Evolutionary conservation across 2,797 vertebrate genomes (phyloP).

Genomic region (Centropyge bicolor): DNA sequence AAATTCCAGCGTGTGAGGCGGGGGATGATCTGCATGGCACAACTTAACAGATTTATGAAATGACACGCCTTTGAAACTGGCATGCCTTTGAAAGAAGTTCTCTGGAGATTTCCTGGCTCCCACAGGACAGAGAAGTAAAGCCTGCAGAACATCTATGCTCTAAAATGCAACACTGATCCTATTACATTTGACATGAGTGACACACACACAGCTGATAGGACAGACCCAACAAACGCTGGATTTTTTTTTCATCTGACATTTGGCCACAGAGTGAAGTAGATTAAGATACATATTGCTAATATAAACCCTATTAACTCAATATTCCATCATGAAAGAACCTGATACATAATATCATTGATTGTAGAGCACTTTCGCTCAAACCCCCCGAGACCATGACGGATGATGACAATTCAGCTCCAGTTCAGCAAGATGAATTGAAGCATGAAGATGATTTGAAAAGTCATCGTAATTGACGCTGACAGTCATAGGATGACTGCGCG

Average conservation of each 20-base stretch:
- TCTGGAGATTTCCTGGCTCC: constrained; percentile 49
- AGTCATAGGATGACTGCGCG: constrained; percentile 63
- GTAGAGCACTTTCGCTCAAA: constrained; percentile 29
- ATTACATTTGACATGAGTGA: constrained; percentile 44
- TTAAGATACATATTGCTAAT: background rate
- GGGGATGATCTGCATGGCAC: constrained; percentile 7
- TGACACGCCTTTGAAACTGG: constrained; percentile 39
- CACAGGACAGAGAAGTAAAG: constrained; percentile 33
- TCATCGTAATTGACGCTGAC: constrained; percentile 74
- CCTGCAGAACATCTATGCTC: constrained; percentile 39
- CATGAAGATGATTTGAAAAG: constrained; percentile 67
- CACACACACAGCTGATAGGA: constrained; percentile 24
- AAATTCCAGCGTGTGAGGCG: constrained; percentile 3
- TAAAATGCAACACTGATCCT: constrained; percentile 50
- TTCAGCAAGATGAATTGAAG: constrained; percentile 62
- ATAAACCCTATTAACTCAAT: background rate
- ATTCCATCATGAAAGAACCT: constrained; percentile 14
- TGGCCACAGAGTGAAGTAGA: background rate
- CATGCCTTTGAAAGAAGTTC: constrained; percentile 36
- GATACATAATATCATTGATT: constrained; percentile 25
- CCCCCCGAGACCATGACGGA: constrained; percentile 45
- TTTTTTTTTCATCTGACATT: constrained; percentile 29
- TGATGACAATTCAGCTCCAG: constrained; percentile 61
- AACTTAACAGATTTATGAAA: constrained; percentile 28
- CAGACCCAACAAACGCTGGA: constrained; percentile 4